Base-by-base conservation (phyloP, 2,797 vertebrate genomes). In the Halcyon badia region DNA sequence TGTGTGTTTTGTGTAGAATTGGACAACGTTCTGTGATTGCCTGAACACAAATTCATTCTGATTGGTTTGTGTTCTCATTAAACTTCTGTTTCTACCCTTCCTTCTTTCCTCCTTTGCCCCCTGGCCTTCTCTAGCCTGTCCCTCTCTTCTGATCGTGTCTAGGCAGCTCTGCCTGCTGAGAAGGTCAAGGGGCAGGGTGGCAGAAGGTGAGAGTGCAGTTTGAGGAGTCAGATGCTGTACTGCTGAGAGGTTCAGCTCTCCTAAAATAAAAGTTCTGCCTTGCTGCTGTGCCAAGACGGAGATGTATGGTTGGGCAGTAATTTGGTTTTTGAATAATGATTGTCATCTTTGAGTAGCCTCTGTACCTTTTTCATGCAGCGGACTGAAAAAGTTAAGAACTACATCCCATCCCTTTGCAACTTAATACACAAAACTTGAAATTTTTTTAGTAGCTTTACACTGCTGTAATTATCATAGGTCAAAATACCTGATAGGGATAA, bases 401-500 rank as follows among this genome's bases (percentile, higher is more conserved):
- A 7, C 15, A 21, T 17, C 60, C n/a, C 62, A 22, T 51, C 13
- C 30, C 10, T 28, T 61, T 20, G 15, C 31, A 83, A 33, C 14
- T 48, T 64, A 9, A 44, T 5, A 42, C 1, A 5, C 25, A 33
- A 7, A 68, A 24, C 19, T 24, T 51, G 19, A 10, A 1, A 4
- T 14, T 2, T 44, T 46, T 64, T 68, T 30, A 21, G 8, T n/a
- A 39, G 21, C n/a, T 81, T 41, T 11, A 49, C 68, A 6, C 37
- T 81, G 0, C 21, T 51, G 1, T 46, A 24, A 2, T 48, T 68
- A 4, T 49, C 25, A 22, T 25, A 5, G 5, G 9, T 77, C 31
- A 24, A 2, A 78, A 28, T 54, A n/a, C 31, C 37, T 46, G 19
- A 9, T 42, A 41, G 25, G 68, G 39, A 8, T 68, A 20, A 6